Conservation (phyloP, 2,888 invertebrate species). For the Mechanitis messenoides region DNA sequence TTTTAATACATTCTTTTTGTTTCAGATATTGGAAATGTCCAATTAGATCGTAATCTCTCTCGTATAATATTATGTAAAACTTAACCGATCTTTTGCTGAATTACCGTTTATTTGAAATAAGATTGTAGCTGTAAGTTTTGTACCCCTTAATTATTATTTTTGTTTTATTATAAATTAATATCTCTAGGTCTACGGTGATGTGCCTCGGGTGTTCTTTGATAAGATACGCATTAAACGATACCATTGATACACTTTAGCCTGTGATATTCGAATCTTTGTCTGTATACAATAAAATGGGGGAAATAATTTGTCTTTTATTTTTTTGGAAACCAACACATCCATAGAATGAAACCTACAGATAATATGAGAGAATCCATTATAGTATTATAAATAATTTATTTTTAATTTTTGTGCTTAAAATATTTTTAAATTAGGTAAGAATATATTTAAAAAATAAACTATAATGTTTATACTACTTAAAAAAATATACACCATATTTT, state of each 20-base stretch:
- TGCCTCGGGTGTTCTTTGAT: not conserved
- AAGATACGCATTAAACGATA: conserved; percentile 4
- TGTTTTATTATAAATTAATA: not conserved
- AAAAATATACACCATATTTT: too few relatives aligned
- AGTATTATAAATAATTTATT: too few relatives aligned
- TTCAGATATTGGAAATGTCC: conserved; percentile 22
- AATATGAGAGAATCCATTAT: too few relatives aligned
- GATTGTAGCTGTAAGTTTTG: not conserved
- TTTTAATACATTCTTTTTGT: conserved; percentile 4
- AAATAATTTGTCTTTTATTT: conserved; percentile 32
- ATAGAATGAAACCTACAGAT: too few relatives aligned
- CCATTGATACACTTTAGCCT: conserved; percentile 50
- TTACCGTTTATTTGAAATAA: conserved; percentile 19
- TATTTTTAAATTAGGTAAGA: too few relatives aligned
- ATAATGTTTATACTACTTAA: too few relatives aligned
- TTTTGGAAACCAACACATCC: not conserved
- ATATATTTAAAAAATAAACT: too few relatives aligned
- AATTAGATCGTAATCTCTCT: conserved; percentile 42
- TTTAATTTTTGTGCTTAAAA: too few relatives aligned
- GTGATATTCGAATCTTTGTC: conserved; percentile 65
- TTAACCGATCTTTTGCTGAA: conserved; percentile 64
- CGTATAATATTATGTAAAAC: conserved; percentile 31
- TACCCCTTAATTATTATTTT: conserved; percentile 8
- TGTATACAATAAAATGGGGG: conserved; percentile 37
- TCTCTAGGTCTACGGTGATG: not conserved